These are phyloP conservation scores for Aphelinus atriplicis DNA, from an alignment of 1,140 invertebrate species.

Conservation along the genomic window DNA sequence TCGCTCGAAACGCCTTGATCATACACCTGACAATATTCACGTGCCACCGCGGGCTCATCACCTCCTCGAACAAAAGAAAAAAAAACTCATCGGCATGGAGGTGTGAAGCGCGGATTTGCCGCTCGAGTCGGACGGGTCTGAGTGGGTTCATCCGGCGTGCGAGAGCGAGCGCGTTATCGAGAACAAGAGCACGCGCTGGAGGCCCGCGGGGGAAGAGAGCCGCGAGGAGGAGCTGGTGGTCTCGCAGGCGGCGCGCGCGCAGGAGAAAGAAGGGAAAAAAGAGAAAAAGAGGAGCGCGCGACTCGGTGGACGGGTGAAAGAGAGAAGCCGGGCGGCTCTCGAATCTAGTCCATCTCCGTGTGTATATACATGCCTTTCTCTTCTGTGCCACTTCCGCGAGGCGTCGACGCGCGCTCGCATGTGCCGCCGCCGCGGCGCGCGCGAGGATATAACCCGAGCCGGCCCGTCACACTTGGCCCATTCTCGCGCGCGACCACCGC, in stretches of 20 bases:
- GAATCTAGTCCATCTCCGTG: slow-evolving; percentile 65
- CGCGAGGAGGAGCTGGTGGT: too few species aligned
- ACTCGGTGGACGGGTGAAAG: slow-evolving; percentile 33
- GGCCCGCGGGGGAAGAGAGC: too few species aligned
- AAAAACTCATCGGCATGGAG: too few species aligned
- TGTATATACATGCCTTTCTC: slow-evolving; percentile 59
- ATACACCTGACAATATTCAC: too few species aligned
- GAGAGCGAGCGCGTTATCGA: too few species aligned
- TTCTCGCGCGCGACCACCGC: slow-evolving; percentile 27
- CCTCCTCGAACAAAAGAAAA: too few species aligned
- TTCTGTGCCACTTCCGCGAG: slow-evolving; percentile 64
- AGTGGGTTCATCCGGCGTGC: too few species aligned
- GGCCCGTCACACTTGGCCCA: slow-evolving; percentile 39
- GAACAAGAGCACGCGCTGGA: too few species aligned
- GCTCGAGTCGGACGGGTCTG: too few species aligned
- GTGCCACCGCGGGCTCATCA: too few species aligned
- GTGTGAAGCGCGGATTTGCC: too few species aligned
- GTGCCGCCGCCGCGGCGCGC: slow-evolving; percentile 38
- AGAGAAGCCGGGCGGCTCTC: slow-evolving; percentile 44
- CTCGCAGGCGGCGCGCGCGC: not conserved
- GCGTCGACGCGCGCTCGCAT: slow-evolving; percentile 29
- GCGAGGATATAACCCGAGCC: slow-evolving; percentile 62
- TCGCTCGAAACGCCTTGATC: too few species aligned
- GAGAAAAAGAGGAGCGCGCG: slow-evolving; percentile 11
- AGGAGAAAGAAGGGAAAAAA: slow-evolving; percentile 14